phyloP scores from a whole-genome alignment of 1,140 invertebrate genomes.

The Saccostrea cuccullata region DNA sequence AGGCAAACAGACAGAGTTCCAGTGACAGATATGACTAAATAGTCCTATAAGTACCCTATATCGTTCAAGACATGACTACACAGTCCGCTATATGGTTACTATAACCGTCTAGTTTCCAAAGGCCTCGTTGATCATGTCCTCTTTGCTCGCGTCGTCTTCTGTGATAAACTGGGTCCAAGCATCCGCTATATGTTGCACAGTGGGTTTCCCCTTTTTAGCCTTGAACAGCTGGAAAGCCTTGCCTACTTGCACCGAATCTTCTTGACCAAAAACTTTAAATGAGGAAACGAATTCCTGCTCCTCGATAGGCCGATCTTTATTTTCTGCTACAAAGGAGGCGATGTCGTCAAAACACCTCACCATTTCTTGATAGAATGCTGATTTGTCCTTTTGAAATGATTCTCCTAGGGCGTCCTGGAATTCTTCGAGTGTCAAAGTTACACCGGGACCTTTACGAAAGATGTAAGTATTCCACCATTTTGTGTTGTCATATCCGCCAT shows the following conservation, averaged over 20 bases:
- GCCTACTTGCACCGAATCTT: background rate
- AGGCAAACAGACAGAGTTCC: too few species aligned
- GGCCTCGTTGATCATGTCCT: conserved; percentile 30
- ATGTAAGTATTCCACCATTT: conserved; percentile 45
- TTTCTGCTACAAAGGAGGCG: background rate
- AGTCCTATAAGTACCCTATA: too few species aligned
- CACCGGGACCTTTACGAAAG: conserved; percentile 1
- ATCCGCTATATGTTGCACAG: conserved; percentile 23
- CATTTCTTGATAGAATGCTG: conserved; percentile 31
- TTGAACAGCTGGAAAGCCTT: conserved; percentile 1
- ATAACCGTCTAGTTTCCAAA: background rate
- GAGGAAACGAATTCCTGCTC: conserved; percentile 8
- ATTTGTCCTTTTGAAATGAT: conserved; percentile 13
- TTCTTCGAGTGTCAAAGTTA: background rate
- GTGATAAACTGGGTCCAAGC: conserved; percentile 46
- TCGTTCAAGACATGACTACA: too few species aligned
- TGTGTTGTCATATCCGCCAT: background rate
- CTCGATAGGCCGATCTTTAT: conserved; percentile 24
- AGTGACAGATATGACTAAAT: too few species aligned
- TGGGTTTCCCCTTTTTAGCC: background rate
- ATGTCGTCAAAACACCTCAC: conserved; percentile 38
- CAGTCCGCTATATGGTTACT: too few species aligned
- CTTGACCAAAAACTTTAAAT: conserved; percentile 43
- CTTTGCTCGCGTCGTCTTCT: conserved; percentile 26
- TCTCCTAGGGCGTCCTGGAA: background rate